Evolutionary conservation across 2,888 invertebrate genomes (phyloP), one percentile per base, ranked within the genome.

Genomic region (Lutraria lutraria): DNA sequence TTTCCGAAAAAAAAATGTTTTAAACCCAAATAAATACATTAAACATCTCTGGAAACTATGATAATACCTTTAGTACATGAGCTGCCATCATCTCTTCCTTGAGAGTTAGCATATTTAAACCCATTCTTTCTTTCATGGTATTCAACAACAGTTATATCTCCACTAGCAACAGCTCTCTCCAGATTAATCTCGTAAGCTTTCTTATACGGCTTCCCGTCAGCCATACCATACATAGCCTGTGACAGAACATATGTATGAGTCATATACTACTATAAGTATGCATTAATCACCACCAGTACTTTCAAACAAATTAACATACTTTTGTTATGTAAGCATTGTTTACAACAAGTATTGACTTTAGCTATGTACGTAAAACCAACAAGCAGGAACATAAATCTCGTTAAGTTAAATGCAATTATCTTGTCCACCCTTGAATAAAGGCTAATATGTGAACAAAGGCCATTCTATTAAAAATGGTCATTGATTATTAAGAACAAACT

Each of bases 201-300:
- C 81, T 98, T 97, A 96, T 98, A 98, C 95, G 98, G 98, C 12
- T 98, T 98, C 94, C 98, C 98, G 96, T 98, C 98, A 95, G 98
- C 98, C 98, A 98, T 98, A 0, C 98, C 98, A 95, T 98, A 98
- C 96, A 98, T 98, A 1, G 98, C 98, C 97, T 84, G 53, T 0
- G 12, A 83, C 4, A 68, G 10, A 68, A 25, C n/a, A 63, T 8
- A 8, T 56, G 19, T 19, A 56, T 16, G 63, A 21, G 63, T n/a
- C n/a, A 63, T 25, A n/a, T 63, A n/a, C n/a, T n/a, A n/a, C n/a
- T n/a, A 21, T 63, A n/a, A 56, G 19, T 56, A 19, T 15, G 13
- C 19, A 13, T 16, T 19, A 56, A 56, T 13, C 12, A 16, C 56
- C 3, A 56, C 6, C 13, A 8, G 13, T 8, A 56, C 13, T 8